Percentiles rank a stretch among this genome's conserved stretches.
Evolutionary conservation across 1,140 invertebrate genomes (phyloP).

Genomic region (Bombus confusus): DNA sequence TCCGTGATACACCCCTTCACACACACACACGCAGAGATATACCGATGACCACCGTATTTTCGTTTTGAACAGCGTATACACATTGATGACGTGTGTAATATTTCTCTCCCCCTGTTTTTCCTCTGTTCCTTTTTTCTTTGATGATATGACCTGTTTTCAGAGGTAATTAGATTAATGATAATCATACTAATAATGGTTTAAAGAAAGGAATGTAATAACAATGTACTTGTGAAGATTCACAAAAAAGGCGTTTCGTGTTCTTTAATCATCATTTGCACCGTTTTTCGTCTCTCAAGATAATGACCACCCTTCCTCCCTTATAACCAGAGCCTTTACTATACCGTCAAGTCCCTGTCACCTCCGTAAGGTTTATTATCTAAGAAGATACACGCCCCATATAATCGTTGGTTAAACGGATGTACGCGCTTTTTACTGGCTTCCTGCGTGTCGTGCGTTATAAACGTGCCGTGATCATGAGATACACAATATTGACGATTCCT

Average conservation of each 20-base stretch:
- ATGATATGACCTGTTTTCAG: slow-evolving; percentile 74
- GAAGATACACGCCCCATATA: background rate
- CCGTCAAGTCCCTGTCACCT: background rate
- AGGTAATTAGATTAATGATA: slow-evolving; percentile 67
- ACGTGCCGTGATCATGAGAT: slow-evolving; percentile 57
- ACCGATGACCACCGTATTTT: slow-evolving; percentile 50
- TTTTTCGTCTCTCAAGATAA: slow-evolving; percentile 37
- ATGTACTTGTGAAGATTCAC: slow-evolving; percentile 75
- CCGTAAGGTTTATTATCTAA: background rate
- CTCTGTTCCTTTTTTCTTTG: slow-evolving; percentile 53
- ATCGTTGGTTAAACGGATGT: slow-evolving; percentile 55
- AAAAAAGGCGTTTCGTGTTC: slow-evolving; percentile 71
- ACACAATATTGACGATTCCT: slow-evolving; percentile 42
- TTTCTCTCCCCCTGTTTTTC: slow-evolving; percentile 38
- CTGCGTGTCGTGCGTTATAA: slow-evolving; percentile 70
- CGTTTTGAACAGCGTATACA: slow-evolving; percentile 56
- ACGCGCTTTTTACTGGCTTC: slow-evolving; percentile 72
- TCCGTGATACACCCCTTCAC: background rate
- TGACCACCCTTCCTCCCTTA: slow-evolving; percentile 19
- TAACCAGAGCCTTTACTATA: background rate
- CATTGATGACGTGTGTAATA: slow-evolving; percentile 47
- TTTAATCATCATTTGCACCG: slow-evolving; percentile 60
- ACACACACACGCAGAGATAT: background rate
- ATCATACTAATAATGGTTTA: slow-evolving; percentile 67
- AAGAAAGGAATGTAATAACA: slow-evolving; percentile 70